A percentile compares a stretch with the other conserved stretches of the same genome.
These are phyloP conservation scores for Tapera naevia DNA, from an alignment of 2,797 vertebrate species.

Conservation along the genomic window DNA sequence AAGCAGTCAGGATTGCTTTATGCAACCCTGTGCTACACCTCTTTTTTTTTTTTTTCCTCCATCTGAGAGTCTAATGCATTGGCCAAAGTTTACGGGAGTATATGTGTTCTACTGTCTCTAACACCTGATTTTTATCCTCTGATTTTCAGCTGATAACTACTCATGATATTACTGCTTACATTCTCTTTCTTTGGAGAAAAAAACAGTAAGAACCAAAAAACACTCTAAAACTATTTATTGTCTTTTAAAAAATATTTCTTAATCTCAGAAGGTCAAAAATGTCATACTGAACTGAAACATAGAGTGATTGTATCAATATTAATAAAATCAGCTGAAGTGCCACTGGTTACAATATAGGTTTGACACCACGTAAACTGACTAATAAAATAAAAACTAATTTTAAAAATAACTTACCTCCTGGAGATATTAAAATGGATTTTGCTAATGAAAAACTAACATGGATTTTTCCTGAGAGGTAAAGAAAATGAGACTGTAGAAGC, in stretches of 20 bases:
- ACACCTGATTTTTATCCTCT: background rate
- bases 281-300: slow-evolving; percentile 44
- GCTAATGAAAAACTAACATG: slow-evolving; percentile 45
- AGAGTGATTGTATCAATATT: slow-evolving; percentile 70
- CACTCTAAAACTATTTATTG: background rate
- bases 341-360: slow-evolving; percentile 55
- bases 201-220: background rate
- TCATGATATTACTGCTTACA: background rate
- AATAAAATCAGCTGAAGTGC: slow-evolving; percentile 62
- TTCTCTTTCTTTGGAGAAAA: background rate
- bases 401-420: slow-evolving; percentile 77
- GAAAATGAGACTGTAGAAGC: slow-evolving; percentile 4
- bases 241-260: slow-evolving; percentile 53
- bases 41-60: background rate
- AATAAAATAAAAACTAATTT: slow-evolving; percentile 77
- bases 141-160: background rate
- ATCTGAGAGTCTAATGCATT: background rate
- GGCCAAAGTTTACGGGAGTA: background rate
- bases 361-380: slow-evolving; percentile 62
- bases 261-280: slow-evolving; percentile 59
- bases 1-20: background rate
- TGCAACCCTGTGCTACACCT: background rate
- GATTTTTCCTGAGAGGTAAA: slow-evolving; percentile 49
- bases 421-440: slow-evolving; percentile 73
- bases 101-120: background rate